These are phyloP conservation scores for Pantherophis guttatus DNA, from an alignment of 2,113 vertebrate species.

Conservation along the genomic window DNA sequence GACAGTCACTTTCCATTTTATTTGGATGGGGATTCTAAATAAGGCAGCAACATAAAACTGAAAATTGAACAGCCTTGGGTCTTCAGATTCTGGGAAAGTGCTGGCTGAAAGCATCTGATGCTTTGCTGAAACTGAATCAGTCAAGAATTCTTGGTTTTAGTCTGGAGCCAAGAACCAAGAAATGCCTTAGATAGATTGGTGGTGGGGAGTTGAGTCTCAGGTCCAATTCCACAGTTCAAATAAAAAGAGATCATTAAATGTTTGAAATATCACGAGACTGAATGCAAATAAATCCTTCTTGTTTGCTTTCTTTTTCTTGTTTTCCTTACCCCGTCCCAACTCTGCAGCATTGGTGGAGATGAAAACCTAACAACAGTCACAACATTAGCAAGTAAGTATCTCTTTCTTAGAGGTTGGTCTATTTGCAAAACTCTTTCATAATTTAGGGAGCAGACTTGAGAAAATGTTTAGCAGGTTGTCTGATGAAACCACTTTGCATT, in stretches of 20 bases:
- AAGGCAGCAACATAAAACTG: background rate
- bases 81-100: background rate
- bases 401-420: background rate
- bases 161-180: background rate
- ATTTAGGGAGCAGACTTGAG: background rate
- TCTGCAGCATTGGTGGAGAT: constrained; percentile 70
- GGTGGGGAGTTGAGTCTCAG: background rate
- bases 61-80: background rate
- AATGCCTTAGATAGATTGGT: background rate
- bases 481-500: constrained; percentile 9
- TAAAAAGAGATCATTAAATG: background rate
- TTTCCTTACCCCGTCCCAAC: background rate
- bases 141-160: background rate
- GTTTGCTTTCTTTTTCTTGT: background rate
- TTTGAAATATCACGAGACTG: constrained; percentile 29
- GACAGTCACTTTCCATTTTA: background rate
- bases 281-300: background rate
- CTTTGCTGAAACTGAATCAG: background rate
- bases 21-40: background rate
- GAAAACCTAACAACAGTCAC: constrained; percentile 61
- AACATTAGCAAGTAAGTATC: constrained; percentile 73
- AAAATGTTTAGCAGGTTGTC: background rate
- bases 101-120: background rate
- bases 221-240: background rate
- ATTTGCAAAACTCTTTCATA: constrained; percentile 1